A percentile compares a stretch with the other conserved stretches of the same genome.
These are phyloP conservation scores for Garrulus glandarius DNA, from an alignment of 2,797 vertebrate species.

Conservation along the genomic window DNA sequence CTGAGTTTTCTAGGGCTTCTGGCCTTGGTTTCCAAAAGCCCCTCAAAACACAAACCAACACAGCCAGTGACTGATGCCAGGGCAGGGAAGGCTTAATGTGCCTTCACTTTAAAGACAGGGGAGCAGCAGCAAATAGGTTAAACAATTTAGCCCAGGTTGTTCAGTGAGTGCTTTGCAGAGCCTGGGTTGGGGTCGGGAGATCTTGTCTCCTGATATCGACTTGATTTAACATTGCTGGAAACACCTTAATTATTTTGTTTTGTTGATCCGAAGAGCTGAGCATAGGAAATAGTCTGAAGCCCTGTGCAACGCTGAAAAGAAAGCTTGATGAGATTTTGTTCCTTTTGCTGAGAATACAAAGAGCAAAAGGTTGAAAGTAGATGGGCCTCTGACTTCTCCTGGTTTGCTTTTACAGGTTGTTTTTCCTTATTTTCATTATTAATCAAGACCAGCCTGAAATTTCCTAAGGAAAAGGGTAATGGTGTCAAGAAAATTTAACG, in stretches of 20 bases:
- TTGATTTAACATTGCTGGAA: neutral
- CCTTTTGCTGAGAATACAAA: neutral
- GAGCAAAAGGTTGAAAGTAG: neutral
- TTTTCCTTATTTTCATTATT: neutral
- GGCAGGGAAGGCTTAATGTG: neutral
- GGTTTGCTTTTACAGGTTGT: neutral
- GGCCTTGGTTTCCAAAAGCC: neutral
- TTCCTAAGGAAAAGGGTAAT: slow-evolving; percentile 40
- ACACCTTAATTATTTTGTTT: slow-evolving; percentile 8
- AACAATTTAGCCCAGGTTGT: neutral
- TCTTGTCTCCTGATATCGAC: neutral
- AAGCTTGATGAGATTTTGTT: slow-evolving; percentile 22
- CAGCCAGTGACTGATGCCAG: accelerated
- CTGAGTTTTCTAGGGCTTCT: neutral
- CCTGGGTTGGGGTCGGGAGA: neutral
- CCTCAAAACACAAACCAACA: neutral
- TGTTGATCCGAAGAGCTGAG: neutral
- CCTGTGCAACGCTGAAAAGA: neutral
- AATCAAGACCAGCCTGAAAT: neutral
- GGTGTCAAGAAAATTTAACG: slow-evolving; percentile 15
- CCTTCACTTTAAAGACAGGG: neutral
- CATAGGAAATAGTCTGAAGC: neutral
- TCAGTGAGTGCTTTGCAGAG: neutral
- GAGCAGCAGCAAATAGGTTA: neutral
- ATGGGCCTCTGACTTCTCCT: neutral